Base-by-base conservation (phyloP, 2,888 invertebrate genomes). In the Chymomyza caudatula region DNA sequence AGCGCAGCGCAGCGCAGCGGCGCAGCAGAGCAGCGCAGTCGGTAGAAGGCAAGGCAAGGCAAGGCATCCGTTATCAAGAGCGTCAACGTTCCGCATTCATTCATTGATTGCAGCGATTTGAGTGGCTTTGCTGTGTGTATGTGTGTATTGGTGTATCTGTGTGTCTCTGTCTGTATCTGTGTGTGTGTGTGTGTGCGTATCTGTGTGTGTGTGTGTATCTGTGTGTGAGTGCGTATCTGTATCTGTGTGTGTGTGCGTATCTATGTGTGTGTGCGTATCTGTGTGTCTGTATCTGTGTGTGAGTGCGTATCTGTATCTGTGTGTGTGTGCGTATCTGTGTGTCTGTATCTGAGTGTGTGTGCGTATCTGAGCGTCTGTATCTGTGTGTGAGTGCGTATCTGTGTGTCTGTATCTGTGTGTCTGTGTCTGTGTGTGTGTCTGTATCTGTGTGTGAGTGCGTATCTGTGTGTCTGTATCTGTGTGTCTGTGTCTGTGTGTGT, bases 51-150 rank as follows among this genome's bases (percentile, higher is more conserved):
- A 4, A 29, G 29, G 2, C 29, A 37, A 37, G 29, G 29, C 29
- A 37, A 11, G 29, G 11, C 29, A 37, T 37, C 11, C 29, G 11
- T 37, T 11, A 37, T 37, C 29, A 37, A 11, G 29, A 37, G 29
- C 29, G 29, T 37, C 29, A 37, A 44, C 56, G 47, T 15, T 25
- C 20, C 20, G 56, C 49, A 43, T 56, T 57, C 51, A 57, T 49
- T 42, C n/a, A 67, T 60, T 67, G 67, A 62, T 53, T 71, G 59
- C 51, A 71, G 67, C 59, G 61, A 71, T 59, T 59, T 37, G 19
- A 15, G 47, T 20, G 17, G 20, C 8, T 51, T 47, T 53, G 60
- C 65, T 60, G 15, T 44, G 23, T 25, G 25, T 25, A 6, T 1
- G 25, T 1, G 25, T 6, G 6, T 37, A 11, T 37, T 37, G 29